These are phyloP conservation scores for Crypturellus undulatus DNA, from an alignment of 2,113 vertebrate species.

Conservation along the genomic window DNA sequence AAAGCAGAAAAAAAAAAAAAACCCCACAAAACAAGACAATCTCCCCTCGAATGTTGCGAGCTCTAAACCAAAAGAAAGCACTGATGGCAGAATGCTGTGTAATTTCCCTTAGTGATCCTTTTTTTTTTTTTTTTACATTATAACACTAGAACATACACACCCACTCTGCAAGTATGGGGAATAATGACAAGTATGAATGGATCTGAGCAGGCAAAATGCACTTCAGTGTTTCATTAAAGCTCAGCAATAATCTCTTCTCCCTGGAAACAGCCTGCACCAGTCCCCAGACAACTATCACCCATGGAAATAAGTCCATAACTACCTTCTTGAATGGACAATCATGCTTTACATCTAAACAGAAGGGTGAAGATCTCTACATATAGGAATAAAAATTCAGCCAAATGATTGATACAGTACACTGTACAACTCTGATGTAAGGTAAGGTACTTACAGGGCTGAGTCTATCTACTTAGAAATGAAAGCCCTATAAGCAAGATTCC, in stretches of 20 bases:
- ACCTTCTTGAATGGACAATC: neutral
- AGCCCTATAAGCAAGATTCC: neutral
- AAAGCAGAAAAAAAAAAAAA: neutral
- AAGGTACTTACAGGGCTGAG: neutral
- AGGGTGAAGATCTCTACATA: neutral
- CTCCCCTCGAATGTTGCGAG: neutral
- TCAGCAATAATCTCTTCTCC: neutral
- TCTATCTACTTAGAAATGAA: neutral
- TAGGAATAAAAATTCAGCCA: neutral
- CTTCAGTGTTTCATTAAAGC: neutral
- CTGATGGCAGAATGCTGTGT: neutral
- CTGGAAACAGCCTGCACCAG: neutral
- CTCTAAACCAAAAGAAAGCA: neutral
- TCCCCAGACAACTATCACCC: neutral
- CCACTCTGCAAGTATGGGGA: rapidly evolving
- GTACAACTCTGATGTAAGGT: neutral
- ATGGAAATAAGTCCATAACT: neutral
- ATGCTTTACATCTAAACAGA: rapidly evolving
- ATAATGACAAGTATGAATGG: neutral
- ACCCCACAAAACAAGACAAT: neutral
- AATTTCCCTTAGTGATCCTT: neutral
- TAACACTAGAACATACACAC: neutral
- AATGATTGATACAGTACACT: neutral
- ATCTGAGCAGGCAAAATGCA: neutral
- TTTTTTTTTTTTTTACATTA: too few species aligned